Evolutionary conservation across 2,113 vertebrate species (phyloP), one percentile per base, ranked within the genome.

Genomic region (Agelaius tricolor): DNA sequence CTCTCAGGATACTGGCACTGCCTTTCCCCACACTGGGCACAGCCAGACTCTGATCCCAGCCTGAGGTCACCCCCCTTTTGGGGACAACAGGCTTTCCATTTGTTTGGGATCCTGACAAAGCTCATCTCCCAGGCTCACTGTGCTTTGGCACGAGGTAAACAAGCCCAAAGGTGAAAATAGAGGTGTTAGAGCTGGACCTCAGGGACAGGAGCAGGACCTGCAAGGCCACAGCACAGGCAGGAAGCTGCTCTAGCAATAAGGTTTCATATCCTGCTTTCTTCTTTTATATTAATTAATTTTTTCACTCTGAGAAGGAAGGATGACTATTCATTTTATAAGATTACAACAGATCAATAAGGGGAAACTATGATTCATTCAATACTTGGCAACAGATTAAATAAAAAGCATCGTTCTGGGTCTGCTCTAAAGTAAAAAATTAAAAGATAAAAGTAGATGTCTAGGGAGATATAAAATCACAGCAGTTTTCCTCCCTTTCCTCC

Each of bases 1-100:
- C 5, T 2, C 10, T 46, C 5, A 2, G 66, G 66, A 4, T 2
- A 1, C 26, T 59, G 39, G 2, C 57, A 10, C 1, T 57, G 49
- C 73, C 59, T 23, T 26, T 71, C 44, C 33, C 57, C 23, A 7
- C 6, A 1, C 3, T 3, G 47, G 51, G 55, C 76, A 73, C 33
- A 49, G 44, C 8, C 72, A 68, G 17, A 6, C 54, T 51, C 44
- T 15, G 13, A 3, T 5, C 51, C 55, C 84, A 68, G 33, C 18
- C 47, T 68, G 30, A 81, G 47, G 10, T 65, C 81, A 55, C 30
- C 52, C 3, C 1, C 24, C 3, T 4, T 55, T 49, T 49, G 66
- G n/a, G 31, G 22, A 79, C 10, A 79, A 33, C 20, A 37, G 0
- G 4, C 0, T 33, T 75, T 74, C 14, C 2, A 3, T 31, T 66